Evolutionary conservation across 2,888 invertebrate species (phyloP), one percentile per base, ranked within the genome.

Genomic region (Dolomedes plantarius): DNA sequence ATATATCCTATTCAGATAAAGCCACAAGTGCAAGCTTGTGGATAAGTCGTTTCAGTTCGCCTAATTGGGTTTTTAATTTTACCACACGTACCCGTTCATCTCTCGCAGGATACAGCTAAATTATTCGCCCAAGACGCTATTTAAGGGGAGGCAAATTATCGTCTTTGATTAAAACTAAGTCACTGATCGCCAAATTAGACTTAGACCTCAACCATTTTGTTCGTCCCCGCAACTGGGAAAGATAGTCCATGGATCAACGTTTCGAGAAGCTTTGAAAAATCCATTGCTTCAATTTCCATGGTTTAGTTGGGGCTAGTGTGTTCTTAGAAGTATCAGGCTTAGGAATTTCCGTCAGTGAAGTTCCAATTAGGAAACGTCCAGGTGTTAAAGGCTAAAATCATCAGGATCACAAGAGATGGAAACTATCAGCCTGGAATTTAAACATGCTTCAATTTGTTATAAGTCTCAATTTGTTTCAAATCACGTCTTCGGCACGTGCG

Each of bases 331-430:
- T 16, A 32, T 32, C 9, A 16, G 19, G 16, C 46, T 32, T 19
- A 2, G 31, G 32, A 7, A 76, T 13, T 6, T 46, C 5, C 16
- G 5, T 2, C 6, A 50, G 19, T 11, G 50, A 19, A 2, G 16
- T 68, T 13, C 67, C 67, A 31, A 50, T 50, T 3, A 76, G n/a
- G 19, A 76, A 67, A n/a, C 50, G 27, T 31, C 76, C 11, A 19
- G 36, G 68, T 29, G 76, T 68, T 29, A 68, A 16, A 19, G 19
- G 7, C 6, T 9, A 0, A 32, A n/a, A 32, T 76, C 46, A 31
- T 5, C 6, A 5, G 67, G 46, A 32, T 29, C 46, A 3, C 29
- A 67, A 0, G 68, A 67, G 1, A 27, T 16, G n/a, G 16, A 0
- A 9, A n/a, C 9, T 5, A 76, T 1, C 2, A 50, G 50, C 19